Conservation (phyloP, 2,888 invertebrate genomes). For the Eurois occulta region DNA sequence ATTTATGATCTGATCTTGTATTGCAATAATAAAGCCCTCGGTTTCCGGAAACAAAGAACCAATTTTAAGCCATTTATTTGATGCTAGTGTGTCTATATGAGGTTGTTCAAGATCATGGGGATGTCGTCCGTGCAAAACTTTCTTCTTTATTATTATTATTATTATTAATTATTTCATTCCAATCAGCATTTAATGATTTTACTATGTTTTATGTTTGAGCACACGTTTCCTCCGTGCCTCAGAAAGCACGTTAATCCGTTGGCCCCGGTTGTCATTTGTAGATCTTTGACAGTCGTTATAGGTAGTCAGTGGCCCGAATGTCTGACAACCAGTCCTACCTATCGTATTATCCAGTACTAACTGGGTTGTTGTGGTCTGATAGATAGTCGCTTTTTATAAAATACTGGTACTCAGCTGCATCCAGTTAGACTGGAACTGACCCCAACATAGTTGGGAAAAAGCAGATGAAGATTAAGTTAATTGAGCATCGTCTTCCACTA, state of each 20-base stretch:
- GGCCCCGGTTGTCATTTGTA: neutral
- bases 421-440: neutral
- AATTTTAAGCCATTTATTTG: no score
- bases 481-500: neutral
- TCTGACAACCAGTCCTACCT: neutral
- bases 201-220: neutral
- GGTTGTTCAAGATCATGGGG: no score
- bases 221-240: neutral
- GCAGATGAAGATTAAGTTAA: neutral
- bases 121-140: no score
- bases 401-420: neutral
- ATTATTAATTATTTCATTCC: conserved; percentile 46
- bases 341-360: neutral
- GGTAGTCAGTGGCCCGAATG: neutral
- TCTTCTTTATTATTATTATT: no score
- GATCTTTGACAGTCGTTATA: neutral
- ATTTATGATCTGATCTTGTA: no score
- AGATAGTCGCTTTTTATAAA: neutral
- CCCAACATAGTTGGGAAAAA: neutral
- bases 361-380: neutral
- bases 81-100: no score
- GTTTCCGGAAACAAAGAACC: no score
- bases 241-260: neutral
- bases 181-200: conserved; percentile 29
- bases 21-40: no score